Base-by-base conservation (phyloP, 2,113 vertebrate species). In the Lanius ludovicianus region DNA sequence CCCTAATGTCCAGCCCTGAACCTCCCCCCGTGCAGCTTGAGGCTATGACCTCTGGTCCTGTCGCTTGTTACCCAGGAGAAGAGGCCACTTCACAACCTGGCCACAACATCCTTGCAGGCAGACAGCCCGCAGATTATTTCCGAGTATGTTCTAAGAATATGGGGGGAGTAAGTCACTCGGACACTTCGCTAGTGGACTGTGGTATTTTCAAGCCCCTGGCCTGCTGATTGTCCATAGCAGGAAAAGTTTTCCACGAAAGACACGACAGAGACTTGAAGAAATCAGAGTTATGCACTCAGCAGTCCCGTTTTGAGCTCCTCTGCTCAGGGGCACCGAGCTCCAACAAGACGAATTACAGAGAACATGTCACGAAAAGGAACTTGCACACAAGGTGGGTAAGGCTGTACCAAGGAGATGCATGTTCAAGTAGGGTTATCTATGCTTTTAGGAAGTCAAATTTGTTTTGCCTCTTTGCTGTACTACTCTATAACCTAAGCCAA, bases 401-500 rank as follows among this genome's bases (percentile, higher is more conserved):
- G 4, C 33, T 6, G 15, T 15, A 33, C 30, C 22, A 20, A 84
- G 60, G 50, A 85, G 91, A 84, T 37, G 47, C 9, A 46, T 3
- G 27, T 53, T 15, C 78, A 64, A 23, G 41, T 4, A 37, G 68
- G 46, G 62, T 44, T 71, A 71, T 42, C 67, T 69, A 33, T 25
- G 13, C 14, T 76, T 53, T 91, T 37, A 59, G 39, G 22, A 52
- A 44, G 68, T 57, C 28, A 13, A 50, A 24, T 37, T 71, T 30
- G 41, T 67, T 90, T 64, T 88, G 50, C 59, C n/a, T 16, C 84
- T 89, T 96, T 76, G 65, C 76, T 75, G 82, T 24, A 15, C 39
- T 91, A 44, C 60, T 81, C 37, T 35, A 39, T 52, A 94, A 92
- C 79, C 79, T 86, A 93, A 62, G 76, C 78, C 76, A 87, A 94